Percentiles rank a stretch among this genome's conserved stretches.
phyloP scores from a whole-genome alignment of 2,797 vertebrate species.

The Pipistrellus pipistrellus region DNA sequence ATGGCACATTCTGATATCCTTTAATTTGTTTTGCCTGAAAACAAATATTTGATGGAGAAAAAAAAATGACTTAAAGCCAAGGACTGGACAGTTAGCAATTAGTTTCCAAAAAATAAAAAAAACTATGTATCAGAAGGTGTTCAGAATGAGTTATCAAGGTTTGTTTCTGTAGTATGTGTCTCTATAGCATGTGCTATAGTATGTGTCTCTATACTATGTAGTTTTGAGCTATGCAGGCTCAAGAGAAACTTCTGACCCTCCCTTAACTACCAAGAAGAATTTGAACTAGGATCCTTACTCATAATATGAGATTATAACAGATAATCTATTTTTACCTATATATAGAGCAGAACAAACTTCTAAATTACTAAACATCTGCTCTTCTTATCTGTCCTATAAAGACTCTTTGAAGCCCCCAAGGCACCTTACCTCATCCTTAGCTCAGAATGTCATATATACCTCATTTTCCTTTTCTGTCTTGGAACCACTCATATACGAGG shows the following conservation, averaged over 20 bases:
- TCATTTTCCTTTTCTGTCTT: not conserved
- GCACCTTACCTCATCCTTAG: not conserved
- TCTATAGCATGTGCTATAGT: too few relatives aligned
- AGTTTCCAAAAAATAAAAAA: not conserved
- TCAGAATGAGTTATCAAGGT: not conserved
- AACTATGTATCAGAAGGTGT: not conserved
- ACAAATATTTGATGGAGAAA: constrained; percentile 23
- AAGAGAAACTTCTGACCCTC: not conserved
- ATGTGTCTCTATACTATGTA: too few relatives aligned
- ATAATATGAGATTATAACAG: not conserved
- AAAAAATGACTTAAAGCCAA: not conserved
- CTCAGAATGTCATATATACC: not conserved
- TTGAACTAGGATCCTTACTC: not conserved
- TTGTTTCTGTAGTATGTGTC: not conserved
- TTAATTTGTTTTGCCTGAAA: constrained; percentile 24
- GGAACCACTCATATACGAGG: not conserved
- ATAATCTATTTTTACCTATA: not conserved
- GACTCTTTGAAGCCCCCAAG: not conserved
- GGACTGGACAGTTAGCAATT: not conserved
- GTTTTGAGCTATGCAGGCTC: not conserved
- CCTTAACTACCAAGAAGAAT: not conserved
- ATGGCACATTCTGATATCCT: not conserved
- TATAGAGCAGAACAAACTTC: not conserved
- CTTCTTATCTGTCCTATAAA: not conserved
- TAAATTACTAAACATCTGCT: not conserved